Evolutionary conservation across 2,797 vertebrate species (phyloP), one percentile per base, ranked within the genome.

Genomic region (Gymnodraco acuticeps): DNA sequence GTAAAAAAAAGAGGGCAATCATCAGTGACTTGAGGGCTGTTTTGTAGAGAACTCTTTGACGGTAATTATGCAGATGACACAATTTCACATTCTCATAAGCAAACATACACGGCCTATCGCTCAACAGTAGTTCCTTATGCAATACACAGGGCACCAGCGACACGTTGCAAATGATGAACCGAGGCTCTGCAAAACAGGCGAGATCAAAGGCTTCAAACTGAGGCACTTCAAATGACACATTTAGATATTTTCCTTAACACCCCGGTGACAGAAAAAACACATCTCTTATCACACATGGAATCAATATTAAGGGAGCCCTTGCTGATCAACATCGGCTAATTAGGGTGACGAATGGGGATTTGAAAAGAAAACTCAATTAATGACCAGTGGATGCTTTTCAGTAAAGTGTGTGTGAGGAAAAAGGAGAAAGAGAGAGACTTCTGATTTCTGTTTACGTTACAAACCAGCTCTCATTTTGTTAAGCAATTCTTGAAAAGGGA

Each of bases 151-250:
- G 87, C 88, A 84, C 88, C 85, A 67, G 81, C 78, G 74, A 91
- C 85, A 73, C 83, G 80, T 87, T 83, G 63, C 81, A 81, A 90
- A 85, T 88, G 90, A 93, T 90, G 88, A 94, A 88, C 94, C 90
- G 91, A 92, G 89, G 87, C 91, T 90, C 71, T 80, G 87, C 87
- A 91, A 90, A 89, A 89, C 88, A 92, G 84, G 89, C 83, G 81
- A 94, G 94, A 96, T 96, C 96, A 97, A 96, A 97, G 95, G 89
- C 83, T 94, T 93, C 95, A 90, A 93, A 94, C 94, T 90, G 92
- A 93, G 92, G 90, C 93, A 93, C 92, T 96, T 95, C 93, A 93
- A 92, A 95, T 96, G 94, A 95, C 94, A 94, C 92, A 90, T 95
- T 95, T 95, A 93, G 93, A 95, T 94, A 90, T 94, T 94, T 95